Evolutionary conservation across 1,140 invertebrate species (phyloP), one percentile per base, ranked within the genome.

Genomic region (Ostrea denselamellosa): DNA sequence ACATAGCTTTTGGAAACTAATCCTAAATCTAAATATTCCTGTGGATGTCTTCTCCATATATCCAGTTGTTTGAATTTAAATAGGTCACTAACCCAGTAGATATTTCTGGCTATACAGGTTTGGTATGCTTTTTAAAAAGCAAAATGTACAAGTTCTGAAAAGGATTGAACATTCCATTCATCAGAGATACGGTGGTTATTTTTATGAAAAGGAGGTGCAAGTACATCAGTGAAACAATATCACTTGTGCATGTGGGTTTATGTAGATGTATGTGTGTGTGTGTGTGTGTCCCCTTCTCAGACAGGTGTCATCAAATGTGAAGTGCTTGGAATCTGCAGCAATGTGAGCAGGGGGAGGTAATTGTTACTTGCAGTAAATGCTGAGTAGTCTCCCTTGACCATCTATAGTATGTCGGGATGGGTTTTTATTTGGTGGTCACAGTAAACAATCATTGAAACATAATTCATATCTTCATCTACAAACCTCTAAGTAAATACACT

Each of bases 401-500:
- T 34, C 68, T 28, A 28, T 17, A 10, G 68, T 28, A 77, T 71
- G 65, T 25, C 14, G 25, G 68, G 25, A 34, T 34, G 68, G 25
- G 22, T 77, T 28, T 8, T 12, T 28, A 77, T 77, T 25, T 10
- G 2, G 10, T 28, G 22, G 28, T 77, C 25, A 44, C 22, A 62
- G 14, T 62, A 62, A 62, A 62, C 58, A 77, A 77, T 77, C 25
- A 77, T 12, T 77, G 68, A 25, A 17, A 25, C 28, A 77, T 77
- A 77, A 77, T 77, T 77, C 28, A 77, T 77, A 77, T 77, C 68
- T 77, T 8, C 68, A 77, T 77, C 68, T 77, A 77, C 28, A 34
- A 77, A 28, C 68, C 28, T 28, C 68, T 34, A 14, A 44, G 68
- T 77, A 77, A 77, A 77, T 34, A 77, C 28, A 14, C 7, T 8